These are phyloP conservation scores for Chaetops frenatus DNA, from an alignment of 2,113 vertebrate genomes.

Conservation along the genomic window DNA sequence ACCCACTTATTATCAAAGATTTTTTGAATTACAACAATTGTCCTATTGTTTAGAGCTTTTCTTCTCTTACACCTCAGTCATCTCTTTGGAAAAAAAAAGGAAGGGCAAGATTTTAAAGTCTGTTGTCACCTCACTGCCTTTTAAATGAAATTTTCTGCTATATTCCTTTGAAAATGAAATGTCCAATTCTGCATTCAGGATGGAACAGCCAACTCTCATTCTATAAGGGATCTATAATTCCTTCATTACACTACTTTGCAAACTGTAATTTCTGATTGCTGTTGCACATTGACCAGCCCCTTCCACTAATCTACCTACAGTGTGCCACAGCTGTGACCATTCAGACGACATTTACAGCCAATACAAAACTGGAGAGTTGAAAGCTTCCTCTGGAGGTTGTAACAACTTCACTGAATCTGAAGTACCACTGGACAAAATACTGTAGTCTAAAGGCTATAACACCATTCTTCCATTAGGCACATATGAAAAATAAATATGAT, in stretches of 20 bases:
- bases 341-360: neutral
- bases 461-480: neutral
- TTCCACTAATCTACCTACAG: neutral
- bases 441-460: neutral
- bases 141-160: neutral
- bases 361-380: neutral
- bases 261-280: neutral
- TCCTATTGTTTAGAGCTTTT: neutral
- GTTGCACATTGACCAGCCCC: neutral
- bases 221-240: neutral
- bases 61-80: neutral
- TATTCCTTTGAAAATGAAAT: neutral
- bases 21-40: neutral
- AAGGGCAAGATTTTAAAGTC: neutral
- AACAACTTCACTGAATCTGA: neutral
- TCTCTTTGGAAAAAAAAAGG: neutral
- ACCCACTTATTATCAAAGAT: neutral
- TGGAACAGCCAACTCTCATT: neutral
- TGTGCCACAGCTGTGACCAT: neutral
- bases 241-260: neutral
- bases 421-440: neutral
- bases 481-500: neutral
- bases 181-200: neutral
- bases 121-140: neutral
- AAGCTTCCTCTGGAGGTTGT: neutral